Evolutionary conservation across 2,888 invertebrate genomes (phyloP), one percentile per base, ranked within the genome.

Genomic region (Synanthedon andrenaeformis): DNA sequence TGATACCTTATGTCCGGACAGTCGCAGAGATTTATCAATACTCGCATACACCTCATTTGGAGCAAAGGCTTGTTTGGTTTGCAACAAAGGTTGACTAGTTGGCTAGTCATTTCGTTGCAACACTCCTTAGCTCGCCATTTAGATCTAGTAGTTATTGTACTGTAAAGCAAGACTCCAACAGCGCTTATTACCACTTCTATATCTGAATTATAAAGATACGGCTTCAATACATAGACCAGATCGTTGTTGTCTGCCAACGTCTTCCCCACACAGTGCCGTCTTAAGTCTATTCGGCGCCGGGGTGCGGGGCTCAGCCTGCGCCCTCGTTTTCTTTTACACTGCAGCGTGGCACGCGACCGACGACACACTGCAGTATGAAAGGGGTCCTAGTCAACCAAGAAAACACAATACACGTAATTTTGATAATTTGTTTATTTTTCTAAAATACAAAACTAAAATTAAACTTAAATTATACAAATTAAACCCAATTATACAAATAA

Each of bases 51-150:
- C 13, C 71, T 57, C 4, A 80, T 35, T 54, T 86, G 86, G 1
- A 87, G 54, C 6, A 73, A n/a, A 0, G 85, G 83, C 2, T 63
- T 67, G 55, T 72, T 78, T 0, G 71, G 70, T 1, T 59, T 55
- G 3, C 65, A 57, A 49, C 74, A 74, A 3, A 85, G 62, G 0
- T 56, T 41, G 0, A 82, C 71, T 3, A 87, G 60, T 1, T 64
- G 63, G 42, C 65, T 74, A 0, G 78, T 76, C 2, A 86, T 55
- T 1, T 76, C 74, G 6, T 54, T 56, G 45, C 67, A 64, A 19
- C 61, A 65, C 56, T 86, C 83, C 51, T 81, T 84, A 0, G 77
- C 79, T 0, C 84, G 75, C 86, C 86, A 86, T 62, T 85, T 81
- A 0, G 86, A 80, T 0, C 75, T 66, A 0, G 76, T 79, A 0